These are phyloP conservation scores for Pocillopora verrucosa DNA, from an alignment of 64 coral and sea anemone genomes.

Conservation along the genomic window DNA sequence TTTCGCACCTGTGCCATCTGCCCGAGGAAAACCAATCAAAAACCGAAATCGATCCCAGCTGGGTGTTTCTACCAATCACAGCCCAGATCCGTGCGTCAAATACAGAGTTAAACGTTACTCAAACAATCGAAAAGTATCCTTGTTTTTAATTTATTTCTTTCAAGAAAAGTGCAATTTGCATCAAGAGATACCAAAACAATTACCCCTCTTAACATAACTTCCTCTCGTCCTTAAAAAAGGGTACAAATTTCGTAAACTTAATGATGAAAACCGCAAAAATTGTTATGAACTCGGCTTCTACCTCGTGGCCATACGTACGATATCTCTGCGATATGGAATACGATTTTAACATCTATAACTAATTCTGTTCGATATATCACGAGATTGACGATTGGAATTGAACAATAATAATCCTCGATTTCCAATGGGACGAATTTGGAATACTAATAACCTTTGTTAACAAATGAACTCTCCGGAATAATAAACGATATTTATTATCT, in stretches of 20 bases:
- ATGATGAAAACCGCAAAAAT: neutral
- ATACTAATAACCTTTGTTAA: conserved; percentile 67
- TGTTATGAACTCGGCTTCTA: neutral
- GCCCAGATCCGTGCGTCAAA: conserved; percentile 18
- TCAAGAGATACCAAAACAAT: conserved; percentile 59
- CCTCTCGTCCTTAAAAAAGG: conserved; percentile 2
- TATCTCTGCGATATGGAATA: neutral
- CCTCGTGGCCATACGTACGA: neutral
- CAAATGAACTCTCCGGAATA: conserved; percentile 55
- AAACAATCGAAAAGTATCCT: conserved; percentile 85
- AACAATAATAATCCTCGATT: conserved; percentile 40
- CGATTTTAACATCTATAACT: neutral
- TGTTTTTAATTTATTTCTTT: conserved; percentile 66
- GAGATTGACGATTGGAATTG: conserved; percentile 22
- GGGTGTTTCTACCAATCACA: conserved; percentile 73
- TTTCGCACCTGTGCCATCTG: conserved; percentile 85
- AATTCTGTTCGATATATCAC: neutral
- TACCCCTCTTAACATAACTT: conserved; percentile 20
- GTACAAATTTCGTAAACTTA: conserved; percentile 12
- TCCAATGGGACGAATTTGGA: conserved; percentile 1
- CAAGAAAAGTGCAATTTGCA: conserved; percentile 64
- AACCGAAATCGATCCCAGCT: conserved; percentile 65
- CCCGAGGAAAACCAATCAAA: conserved; percentile 61
- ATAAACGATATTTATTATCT: conserved; percentile 62
- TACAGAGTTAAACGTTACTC: conserved; percentile 70